Percentiles rank a stretch among this genome's conserved stretches.
Evolutionary conservation across 2,797 vertebrate genomes (phyloP).

Genomic region (Takifugu ocellatus): DNA sequence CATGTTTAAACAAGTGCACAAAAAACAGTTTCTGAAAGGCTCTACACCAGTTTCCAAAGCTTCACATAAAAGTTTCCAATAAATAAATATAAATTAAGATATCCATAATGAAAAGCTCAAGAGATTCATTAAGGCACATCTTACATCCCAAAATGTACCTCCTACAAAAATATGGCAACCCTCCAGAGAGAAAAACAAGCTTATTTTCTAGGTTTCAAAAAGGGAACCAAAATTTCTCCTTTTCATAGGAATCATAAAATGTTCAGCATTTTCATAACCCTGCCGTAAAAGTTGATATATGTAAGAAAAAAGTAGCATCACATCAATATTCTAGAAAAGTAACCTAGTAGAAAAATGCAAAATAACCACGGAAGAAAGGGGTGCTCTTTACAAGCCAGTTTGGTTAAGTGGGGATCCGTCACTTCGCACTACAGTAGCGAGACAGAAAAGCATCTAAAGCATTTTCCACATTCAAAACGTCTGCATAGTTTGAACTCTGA

Average conservation of each 20-base stretch:
- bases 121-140: constrained; percentile 74
- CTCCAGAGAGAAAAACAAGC: constrained; percentile 65
- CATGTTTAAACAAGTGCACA: constrained; percentile 78
- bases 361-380: constrained; percentile 47
- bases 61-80: constrained; percentile 73
- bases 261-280: constrained; percentile 67
- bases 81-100: constrained; percentile 83
- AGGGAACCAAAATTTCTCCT: constrained; percentile 62
- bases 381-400: constrained; percentile 59
- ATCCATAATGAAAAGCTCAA: constrained; percentile 65
- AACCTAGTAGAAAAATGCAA: constrained; percentile 30
- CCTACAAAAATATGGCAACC: constrained; percentile 65
- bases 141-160: constrained; percentile 71
- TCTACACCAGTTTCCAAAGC: constrained; percentile 69
- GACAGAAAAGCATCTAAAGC: constrained; percentile 42
- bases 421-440: constrained; percentile 27
- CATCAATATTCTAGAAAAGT: constrained; percentile 49
- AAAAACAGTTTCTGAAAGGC: constrained; percentile 55
- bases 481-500: constrained; percentile 74
- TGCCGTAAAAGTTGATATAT: constrained; percentile 63
- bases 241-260: constrained; percentile 59
- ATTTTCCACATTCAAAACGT: constrained; percentile 75
- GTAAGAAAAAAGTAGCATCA: constrained; percentile 11
- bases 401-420: constrained; percentile 57
- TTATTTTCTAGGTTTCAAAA: constrained; percentile 59